Conservation (phyloP, 2,113 vertebrate species). For the Arvicanthis niloticus region DNA sequence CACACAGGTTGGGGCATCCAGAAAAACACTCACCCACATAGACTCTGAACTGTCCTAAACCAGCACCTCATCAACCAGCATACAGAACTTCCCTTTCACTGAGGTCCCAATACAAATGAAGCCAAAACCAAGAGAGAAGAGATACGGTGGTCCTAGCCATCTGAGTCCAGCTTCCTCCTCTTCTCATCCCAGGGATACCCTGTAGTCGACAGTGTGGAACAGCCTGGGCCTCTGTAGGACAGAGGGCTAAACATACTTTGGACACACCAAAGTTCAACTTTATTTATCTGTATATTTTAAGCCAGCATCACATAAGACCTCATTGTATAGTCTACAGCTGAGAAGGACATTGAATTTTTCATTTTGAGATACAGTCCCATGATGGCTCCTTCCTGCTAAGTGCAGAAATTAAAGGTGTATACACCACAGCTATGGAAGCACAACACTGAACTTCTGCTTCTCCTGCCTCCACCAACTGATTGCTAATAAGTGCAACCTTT, state of each 20-base stretch:
- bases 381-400: neutral
- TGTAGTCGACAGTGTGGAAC: accelerated
- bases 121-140: neutral
- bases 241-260: neutral
- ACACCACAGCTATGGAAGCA: neutral
- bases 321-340: neutral
- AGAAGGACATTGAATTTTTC: neutral
- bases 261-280: neutral
- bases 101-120: neutral
- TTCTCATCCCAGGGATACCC: neutral
- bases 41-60: neutral
- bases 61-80: neutral
- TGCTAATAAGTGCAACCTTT: neutral
- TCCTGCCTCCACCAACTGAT: neutral
- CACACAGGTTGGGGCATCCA: neutral
- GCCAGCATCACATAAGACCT: neutral
- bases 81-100: neutral
- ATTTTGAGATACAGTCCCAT: neutral
- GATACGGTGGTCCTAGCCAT: neutral
- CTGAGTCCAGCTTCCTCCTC: neutral
- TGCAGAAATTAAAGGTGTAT: neutral
- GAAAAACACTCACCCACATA: neutral
- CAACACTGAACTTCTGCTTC: neutral
- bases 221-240: neutral
- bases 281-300: neutral